phyloP scores from a whole-genome alignment of 64 coral and sea anemone genomes.

The Dendronephthya gigantea region DNA sequence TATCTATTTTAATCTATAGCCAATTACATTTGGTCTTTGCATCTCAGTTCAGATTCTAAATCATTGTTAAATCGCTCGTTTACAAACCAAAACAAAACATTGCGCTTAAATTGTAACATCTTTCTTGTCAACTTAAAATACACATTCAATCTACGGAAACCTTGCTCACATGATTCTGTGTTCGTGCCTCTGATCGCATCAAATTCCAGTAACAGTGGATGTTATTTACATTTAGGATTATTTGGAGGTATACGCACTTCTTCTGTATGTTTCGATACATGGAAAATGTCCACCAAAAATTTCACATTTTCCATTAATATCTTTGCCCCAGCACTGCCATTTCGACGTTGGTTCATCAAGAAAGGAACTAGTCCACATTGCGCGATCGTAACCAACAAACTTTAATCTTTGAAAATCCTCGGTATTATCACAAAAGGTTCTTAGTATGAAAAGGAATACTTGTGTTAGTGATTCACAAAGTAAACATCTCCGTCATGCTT shows the following conservation, averaged over 20 bases:
- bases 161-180: conserved; percentile 65
- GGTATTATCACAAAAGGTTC: conserved; percentile 43
- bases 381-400: conserved; percentile 50
- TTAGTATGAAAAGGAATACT: conserved; percentile 44
- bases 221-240: conserved; percentile 36
- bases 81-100: conserved; percentile 48
- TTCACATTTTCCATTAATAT: conserved; percentile 28
- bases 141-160: conserved; percentile 41
- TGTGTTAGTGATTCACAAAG: conserved; percentile 49
- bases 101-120: conserved; percentile 38
- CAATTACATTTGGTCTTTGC: conserved; percentile 1
- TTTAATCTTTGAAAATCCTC: conserved; percentile 35
- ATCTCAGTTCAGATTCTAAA: conserved; percentile 28
- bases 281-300: conserved; percentile 64
- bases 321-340: conserved; percentile 42
- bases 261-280: conserved; percentile 62
- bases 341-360: conserved; percentile 32
- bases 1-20: too few species aligned
- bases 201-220: conserved; percentile 33
- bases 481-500: conserved; percentile 63
- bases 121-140: conserved; percentile 56
- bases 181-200: conserved; percentile 25
- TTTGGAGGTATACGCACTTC: conserved; percentile 46
- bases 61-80: conserved; percentile 43
- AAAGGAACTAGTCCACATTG: conserved; percentile 43